These are phyloP conservation scores for Sciurus niger DNA, from an alignment of 2,113 vertebrate species.

Conservation along the genomic window DNA sequence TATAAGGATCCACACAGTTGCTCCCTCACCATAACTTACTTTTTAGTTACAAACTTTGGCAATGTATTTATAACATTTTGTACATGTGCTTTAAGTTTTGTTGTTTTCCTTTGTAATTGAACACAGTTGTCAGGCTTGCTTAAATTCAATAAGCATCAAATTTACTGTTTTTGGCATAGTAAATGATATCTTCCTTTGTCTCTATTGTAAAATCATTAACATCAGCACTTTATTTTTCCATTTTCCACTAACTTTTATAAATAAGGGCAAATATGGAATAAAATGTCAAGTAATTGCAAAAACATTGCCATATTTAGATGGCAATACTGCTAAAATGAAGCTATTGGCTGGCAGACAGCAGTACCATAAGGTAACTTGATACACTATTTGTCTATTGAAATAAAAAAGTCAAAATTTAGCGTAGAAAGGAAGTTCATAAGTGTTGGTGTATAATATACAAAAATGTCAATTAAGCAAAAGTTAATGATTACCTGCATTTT, in stretches of 20 bases:
- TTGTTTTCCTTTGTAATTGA: conserved; percentile 72
- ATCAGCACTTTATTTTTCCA: conserved; percentile 67
- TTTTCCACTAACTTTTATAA: conserved; percentile 64
- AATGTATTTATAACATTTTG: not conserved
- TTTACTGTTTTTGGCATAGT: conserved; percentile 68
- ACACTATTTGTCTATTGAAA: not conserved
- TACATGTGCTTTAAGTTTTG: conserved; percentile 58
- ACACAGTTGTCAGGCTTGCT: conserved; percentile 68
- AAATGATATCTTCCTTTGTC: conserved; percentile 8
- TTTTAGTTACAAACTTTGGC: not conserved
- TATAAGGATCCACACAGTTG: not conserved
- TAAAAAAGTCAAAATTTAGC: not conserved
- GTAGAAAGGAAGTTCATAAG: not conserved
- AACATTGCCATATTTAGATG: conserved; percentile 44
- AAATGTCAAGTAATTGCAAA: not conserved
- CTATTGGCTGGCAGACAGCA: not conserved
- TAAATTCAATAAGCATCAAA: conserved; percentile 69
- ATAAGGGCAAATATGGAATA: conserved; percentile 61
- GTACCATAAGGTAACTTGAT: not conserved
- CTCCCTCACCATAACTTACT: not conserved
- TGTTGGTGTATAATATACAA: not conserved
- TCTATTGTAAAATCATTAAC: conserved; percentile 70
- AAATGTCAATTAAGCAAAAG: not conserved
- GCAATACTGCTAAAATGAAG: not conserved
- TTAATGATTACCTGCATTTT: not conserved